Conservation (phyloP, 2,888 invertebrate genomes). For the Lingula anatina region DNA sequence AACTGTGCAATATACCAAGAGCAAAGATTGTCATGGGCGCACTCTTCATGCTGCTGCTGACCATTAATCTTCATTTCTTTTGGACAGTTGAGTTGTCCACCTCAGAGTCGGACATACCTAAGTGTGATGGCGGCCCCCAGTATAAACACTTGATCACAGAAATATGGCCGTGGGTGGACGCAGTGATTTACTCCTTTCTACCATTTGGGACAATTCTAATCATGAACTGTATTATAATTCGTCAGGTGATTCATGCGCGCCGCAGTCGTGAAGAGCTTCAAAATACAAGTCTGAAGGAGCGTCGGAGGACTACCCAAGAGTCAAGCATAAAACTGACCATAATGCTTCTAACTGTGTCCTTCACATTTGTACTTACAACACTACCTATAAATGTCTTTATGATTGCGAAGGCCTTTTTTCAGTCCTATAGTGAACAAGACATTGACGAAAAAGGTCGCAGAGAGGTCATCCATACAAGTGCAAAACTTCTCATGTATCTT, state of each 20-base stretch:
- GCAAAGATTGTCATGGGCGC: conserved; percentile 31
- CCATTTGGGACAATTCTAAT: conserved; percentile 36
- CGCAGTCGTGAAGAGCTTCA: conserved; percentile 1
- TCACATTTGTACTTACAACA: conserved; percentile 43
- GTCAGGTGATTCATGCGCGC: conserved; percentile 30
- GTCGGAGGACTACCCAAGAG: not conserved
- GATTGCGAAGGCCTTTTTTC: conserved; percentile 21
- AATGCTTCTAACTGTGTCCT: conserved; percentile 46
- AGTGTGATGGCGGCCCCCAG: conserved; percentile 11
- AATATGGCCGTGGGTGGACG: conserved; percentile 47
- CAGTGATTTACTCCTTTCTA: conserved; percentile 38
- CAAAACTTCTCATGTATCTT: conserved; percentile 41
- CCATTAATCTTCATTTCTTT: conserved; percentile 38
- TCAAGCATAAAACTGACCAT: conserved; percentile 32
- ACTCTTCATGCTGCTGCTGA: conserved; percentile 25
- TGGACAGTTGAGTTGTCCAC: conserved; percentile 25
- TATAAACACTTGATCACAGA: conserved; percentile 18
- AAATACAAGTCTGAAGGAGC: not conserved
- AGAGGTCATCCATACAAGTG: conserved; percentile 28
- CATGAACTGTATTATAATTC: conserved; percentile 40
- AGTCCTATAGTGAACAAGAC: conserved; percentile 9
- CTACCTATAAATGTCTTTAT: conserved; percentile 37
- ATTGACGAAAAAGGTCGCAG: conserved; percentile 17
- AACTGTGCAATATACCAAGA: conserved; percentile 31
- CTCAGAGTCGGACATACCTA: conserved; percentile 11